Evolutionary conservation across 2,797 vertebrate species (phyloP), one percentile per base, ranked within the genome.

Genomic region (Molothrus aeneus): DNA sequence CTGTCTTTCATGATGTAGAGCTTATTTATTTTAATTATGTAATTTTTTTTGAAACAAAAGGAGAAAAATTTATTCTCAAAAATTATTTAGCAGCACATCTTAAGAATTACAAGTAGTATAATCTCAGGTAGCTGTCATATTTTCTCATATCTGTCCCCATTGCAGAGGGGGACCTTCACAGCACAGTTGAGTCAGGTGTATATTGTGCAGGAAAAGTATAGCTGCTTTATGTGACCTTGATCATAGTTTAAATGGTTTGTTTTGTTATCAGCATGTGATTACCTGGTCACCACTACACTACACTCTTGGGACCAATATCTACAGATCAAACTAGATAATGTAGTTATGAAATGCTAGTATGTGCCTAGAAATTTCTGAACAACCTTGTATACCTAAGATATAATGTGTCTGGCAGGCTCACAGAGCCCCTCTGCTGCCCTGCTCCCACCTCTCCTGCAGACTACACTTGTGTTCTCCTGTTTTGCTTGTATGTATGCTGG

Each of bases 391-490:
- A 21, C 10, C 5, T 16, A 5, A 13, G n/a, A 20, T 19, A 22
- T 42, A 54, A 45, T n/a, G 13, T 5, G 8, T 29, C 38, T 53
- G 50, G n/a, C 51, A 64, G n/a, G 36, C 54, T 42, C 48, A 34
- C 0, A 1, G 10, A 3, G 28, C 38, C 31, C 13, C 26, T 70
- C 25, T 60, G 36, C 64, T 77, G 21, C 53, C 25, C 45, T 45
- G 19, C 34, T 60, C 5, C 29, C 26, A 45, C 28, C 32, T 68
- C 45, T 66, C 17, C 68, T n/a, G 36, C 19, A 9, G 1, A 0
- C 31, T 31, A 1, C 21, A 4, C 2, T 8, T 5, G 3, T 3
- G 9, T 10, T 54, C 36, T 36, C 0, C 0, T 13, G 3, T 36
- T 80, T 45, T 69, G 16, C 11, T 56, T 54, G 0, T 34, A 6